These are phyloP conservation scores for Crotalus horridus DNA, from an alignment of 2,113 vertebrate genomes.

Conservation along the genomic window DNA sequence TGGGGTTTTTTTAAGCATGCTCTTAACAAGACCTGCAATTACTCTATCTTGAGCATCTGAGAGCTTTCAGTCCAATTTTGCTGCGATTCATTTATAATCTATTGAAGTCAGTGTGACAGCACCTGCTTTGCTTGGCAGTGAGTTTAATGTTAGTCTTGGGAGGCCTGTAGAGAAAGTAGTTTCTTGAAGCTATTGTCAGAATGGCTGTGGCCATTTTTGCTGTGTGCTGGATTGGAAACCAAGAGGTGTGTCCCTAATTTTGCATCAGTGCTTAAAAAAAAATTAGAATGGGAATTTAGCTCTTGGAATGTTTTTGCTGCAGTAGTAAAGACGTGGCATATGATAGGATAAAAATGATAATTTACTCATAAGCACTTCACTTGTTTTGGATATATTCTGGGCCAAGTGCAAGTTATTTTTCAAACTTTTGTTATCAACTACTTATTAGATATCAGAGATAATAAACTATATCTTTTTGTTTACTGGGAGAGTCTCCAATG, in stretches of 20 bases:
- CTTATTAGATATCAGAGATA: not conserved
- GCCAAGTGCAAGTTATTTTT: not conserved
- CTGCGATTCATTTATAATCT: not conserved
- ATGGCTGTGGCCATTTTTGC: not conserved
- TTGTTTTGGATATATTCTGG: not conserved
- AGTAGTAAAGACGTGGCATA: not conserved
- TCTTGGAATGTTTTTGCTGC: not conserved
- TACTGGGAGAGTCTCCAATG: not conserved
- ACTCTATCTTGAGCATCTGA: not conserved
- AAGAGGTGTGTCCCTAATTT: too few relatives aligned
- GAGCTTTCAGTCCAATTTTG: not conserved
- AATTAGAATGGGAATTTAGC: not conserved
- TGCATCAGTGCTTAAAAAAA: not conserved
- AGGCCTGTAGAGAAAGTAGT: not conserved
- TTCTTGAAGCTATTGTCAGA: not conserved
- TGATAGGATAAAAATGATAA: too few relatives aligned
- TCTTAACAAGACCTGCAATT: not conserved
- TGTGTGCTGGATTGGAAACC: not conserved
- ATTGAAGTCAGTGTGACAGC: not conserved
- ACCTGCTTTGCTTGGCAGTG: constrained; percentile 2
- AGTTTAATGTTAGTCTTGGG: not conserved
- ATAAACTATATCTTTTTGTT: not conserved
- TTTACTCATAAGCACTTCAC: not conserved
- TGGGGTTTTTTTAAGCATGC: not conserved
- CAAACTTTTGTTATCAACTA: not conserved